These are phyloP conservation scores for Drosophila infuscata DNA, from an alignment of 2,888 invertebrate genomes.

Conservation along the genomic window DNA sequence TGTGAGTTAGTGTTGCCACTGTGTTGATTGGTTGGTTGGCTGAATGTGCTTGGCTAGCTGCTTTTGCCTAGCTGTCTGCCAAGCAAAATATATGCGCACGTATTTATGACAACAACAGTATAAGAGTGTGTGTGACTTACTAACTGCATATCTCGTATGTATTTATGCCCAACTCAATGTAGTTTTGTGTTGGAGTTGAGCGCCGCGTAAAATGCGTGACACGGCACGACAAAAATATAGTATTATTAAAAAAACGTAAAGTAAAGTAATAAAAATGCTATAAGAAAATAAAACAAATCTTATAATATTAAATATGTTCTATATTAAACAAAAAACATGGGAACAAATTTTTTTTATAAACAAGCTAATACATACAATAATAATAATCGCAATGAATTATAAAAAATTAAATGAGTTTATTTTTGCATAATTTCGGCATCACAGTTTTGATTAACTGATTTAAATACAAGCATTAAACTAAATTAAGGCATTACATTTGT, in stretches of 20 bases:
- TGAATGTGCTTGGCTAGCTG: slow-evolving; percentile 33
- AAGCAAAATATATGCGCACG: slow-evolving; percentile 61
- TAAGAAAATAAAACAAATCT: not conserved
- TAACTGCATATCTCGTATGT: slow-evolving; percentile 72
- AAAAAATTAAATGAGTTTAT: not conserved
- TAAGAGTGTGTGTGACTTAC: slow-evolving; percentile 47
- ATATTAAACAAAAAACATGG: not conserved
- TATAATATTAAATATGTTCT: not conserved
- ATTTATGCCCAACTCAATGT: slow-evolving; percentile 42
- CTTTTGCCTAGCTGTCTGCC: slow-evolving; percentile 47
- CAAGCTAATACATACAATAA: not conserved
- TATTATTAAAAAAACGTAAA: not conserved
- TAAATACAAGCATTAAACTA: not conserved
- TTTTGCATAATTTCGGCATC: not conserved
- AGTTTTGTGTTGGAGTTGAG: slow-evolving; percentile 21
- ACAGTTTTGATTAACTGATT: not conserved
- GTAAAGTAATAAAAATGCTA: not conserved
- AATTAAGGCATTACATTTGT: not conserved
- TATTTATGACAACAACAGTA: slow-evolving; percentile 63
- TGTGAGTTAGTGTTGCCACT: slow-evolving; percentile 39
- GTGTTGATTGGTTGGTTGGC: slow-evolving; percentile 51
- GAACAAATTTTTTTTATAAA: too few relatives aligned
- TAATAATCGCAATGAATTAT: not conserved
- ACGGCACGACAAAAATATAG: slow-evolving; percentile 4
- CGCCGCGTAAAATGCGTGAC: not conserved